Conservation (phyloP, 2,888 invertebrate genomes). For the Cerastoderma edule region DNA sequence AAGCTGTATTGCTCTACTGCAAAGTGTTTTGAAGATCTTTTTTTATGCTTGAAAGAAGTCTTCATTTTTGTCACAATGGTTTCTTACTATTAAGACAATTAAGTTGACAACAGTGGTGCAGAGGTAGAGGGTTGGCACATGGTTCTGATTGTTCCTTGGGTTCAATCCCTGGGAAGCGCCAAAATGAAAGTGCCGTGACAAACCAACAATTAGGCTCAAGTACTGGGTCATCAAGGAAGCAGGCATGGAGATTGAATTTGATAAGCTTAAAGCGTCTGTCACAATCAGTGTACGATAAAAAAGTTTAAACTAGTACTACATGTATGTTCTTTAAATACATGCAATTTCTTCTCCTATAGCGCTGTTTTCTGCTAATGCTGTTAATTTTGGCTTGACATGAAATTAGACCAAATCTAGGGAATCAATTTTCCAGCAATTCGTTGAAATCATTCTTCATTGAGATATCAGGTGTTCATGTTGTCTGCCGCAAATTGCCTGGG, state of each 20-base stretch:
- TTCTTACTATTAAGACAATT: too few species aligned
- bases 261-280: not conserved
- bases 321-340: too few species aligned
- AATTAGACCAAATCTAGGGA: not conserved
- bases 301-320: not conserved
- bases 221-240: too few species aligned
- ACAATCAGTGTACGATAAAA: not conserved
- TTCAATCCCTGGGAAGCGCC: not conserved
- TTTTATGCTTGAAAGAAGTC: too few species aligned
- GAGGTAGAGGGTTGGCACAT: too few species aligned
- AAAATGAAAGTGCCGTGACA: constrained; percentile 1
- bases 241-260: not conserved
- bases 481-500: not conserved
- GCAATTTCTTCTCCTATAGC: not conserved
- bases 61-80: too few species aligned
- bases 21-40: too few species aligned
- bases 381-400: not conserved
- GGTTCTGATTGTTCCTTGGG: not conserved
- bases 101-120: too few species aligned
- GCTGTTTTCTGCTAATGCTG: not conserved
- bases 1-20: too few species aligned
- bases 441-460: not conserved
- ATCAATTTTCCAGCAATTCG: not conserved
- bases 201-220: too few species aligned
- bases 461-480: not conserved